phyloP scores from a whole-genome alignment of 2,888 invertebrate species.

The Volucella bombylans region DNA sequence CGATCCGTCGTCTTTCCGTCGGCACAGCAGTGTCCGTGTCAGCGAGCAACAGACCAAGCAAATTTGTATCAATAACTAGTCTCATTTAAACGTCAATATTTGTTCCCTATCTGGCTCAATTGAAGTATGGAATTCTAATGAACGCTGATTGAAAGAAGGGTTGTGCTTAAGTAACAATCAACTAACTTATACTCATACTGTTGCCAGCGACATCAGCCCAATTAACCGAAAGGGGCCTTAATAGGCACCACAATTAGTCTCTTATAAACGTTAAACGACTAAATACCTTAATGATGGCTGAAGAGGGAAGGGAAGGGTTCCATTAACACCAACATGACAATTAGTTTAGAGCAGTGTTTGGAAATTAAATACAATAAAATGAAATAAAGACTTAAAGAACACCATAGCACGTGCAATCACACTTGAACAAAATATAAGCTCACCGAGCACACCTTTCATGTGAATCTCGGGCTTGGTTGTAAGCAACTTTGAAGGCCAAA shows the following conservation, averaged over 20 bases:
- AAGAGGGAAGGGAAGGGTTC: background rate
- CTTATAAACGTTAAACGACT: background rate
- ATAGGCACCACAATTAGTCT: slow-evolving; percentile 21
- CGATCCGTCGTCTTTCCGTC: background rate
- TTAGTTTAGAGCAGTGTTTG: background rate
- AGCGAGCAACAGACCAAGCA: slow-evolving; percentile 3
- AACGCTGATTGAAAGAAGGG: slow-evolving; percentile 58
- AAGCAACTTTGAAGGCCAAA: slow-evolving; percentile 19
- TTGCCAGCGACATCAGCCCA: background rate
- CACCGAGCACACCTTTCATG: background rate
- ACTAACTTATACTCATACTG: background rate
- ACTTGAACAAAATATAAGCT: no score
- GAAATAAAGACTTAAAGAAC: no score
- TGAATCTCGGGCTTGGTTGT: background rate
- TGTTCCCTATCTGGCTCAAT: slow-evolving; percentile 32
- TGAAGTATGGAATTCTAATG: slow-evolving; percentile 59
- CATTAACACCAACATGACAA: background rate
- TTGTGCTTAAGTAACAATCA: slow-evolving; percentile 8
- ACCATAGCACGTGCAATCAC: no score
- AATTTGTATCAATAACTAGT: slow-evolving; percentile 16
- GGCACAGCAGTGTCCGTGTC: background rate
- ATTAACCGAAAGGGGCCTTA: slow-evolving; percentile 6
- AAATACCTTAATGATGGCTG: background rate
- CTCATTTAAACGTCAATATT: slow-evolving; percentile 16
- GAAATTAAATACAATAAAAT: background rate